phyloP scores from a whole-genome alignment of 2,888 invertebrate genomes.

The Creontiades dilutus region DNA sequence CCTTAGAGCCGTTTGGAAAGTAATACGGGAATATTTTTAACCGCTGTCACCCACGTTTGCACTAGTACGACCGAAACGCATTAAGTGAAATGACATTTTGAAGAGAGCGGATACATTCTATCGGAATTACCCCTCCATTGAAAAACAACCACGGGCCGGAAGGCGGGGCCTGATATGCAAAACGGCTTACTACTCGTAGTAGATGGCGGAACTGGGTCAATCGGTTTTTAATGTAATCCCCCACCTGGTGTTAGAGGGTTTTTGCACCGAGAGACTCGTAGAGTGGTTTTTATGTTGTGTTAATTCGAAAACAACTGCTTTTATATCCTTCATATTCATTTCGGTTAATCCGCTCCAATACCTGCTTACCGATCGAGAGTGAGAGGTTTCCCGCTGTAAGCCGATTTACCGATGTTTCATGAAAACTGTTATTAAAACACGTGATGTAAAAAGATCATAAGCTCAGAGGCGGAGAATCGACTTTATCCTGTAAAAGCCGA shows the following conservation, averaged over 20 bases:
- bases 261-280: not conserved
- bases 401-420: too few species aligned
- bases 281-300: conserved; percentile 10
- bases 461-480: too few species aligned
- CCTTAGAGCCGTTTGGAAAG: too few species aligned
- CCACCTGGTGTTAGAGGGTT: not conserved
- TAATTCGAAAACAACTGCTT: not conserved
- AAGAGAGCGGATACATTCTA: conserved; percentile 2
- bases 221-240: conserved; percentile 39
- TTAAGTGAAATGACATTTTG: conserved; percentile 23
- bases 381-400: too few species aligned
- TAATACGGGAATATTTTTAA: not conserved
- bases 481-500: too few species aligned
- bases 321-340: not conserved
- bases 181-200: not conserved
- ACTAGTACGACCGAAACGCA: not conserved
- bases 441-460: too few species aligned
- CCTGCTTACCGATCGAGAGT: too few species aligned
- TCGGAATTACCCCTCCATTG: conserved; percentile 24
- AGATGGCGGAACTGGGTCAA: conserved; percentile 19
- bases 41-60: not conserved
- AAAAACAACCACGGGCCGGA: not conserved
- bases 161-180: not conserved
- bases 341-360: not conserved
- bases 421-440: too few species aligned